phyloP scores from a whole-genome alignment of 30 jellyfish, hydroid and myxozoan species.

The Rhopilema esculentum region DNA sequence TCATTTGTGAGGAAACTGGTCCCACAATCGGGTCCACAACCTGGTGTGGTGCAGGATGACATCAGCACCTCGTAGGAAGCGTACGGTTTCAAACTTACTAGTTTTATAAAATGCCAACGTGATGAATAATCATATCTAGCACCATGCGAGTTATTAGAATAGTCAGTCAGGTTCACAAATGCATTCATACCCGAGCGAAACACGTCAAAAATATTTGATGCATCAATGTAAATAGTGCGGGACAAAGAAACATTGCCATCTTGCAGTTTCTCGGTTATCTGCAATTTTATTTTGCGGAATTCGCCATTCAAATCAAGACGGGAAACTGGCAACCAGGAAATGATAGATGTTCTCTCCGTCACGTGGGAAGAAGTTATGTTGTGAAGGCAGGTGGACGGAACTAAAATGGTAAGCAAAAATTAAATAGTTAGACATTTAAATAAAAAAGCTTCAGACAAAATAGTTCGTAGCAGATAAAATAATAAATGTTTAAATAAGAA shows the following conservation, averaged over 20 bases:
- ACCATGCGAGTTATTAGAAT: no score
- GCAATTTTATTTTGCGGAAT: neutral
- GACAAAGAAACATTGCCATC: neutral
- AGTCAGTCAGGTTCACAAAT: neutral
- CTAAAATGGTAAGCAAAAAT: neutral
- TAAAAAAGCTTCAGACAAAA: no score
- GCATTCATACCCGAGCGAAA: neutral
- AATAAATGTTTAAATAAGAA: no score
- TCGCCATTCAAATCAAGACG: neutral
- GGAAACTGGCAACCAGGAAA: neutral
- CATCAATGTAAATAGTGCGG: neutral
- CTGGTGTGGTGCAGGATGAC: constrained; percentile 42
- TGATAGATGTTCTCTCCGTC: neutral
- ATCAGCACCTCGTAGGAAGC: neutral
- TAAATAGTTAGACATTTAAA: no score
- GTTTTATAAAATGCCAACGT: neutral
- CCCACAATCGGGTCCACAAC: constrained; percentile 31
- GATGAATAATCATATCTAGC: neutral
- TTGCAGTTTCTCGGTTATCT: constrained; percentile 17
- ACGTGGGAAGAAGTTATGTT: neutral
- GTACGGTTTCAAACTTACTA: constrained; percentile 19
- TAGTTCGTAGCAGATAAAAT: no score
- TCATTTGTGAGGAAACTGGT: constrained; percentile 25
- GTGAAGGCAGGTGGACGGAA: constrained; percentile 21
- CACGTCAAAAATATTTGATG: neutral